Conservation (phyloP, 1,140 invertebrate species). For the Hirudo medicinalis region DNA sequence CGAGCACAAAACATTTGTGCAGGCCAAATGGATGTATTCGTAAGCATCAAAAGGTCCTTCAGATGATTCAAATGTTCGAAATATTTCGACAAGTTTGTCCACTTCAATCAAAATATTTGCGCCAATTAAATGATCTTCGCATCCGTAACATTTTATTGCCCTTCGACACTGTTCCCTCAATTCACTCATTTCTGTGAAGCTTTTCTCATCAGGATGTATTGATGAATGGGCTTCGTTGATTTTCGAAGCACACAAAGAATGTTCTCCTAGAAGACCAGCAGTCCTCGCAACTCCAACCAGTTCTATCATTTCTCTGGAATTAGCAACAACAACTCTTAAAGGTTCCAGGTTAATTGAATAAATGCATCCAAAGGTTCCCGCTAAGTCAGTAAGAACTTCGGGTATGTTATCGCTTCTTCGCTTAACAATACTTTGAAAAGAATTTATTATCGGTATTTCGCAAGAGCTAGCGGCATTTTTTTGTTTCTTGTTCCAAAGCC, state of each 20-base stretch:
- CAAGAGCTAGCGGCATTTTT: neutral
- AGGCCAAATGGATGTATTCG: neutral
- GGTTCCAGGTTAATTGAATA: neutral
- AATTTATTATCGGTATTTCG: neutral
- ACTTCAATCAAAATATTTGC: neutral
- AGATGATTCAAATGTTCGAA: neutral
- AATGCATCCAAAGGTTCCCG: neutral
- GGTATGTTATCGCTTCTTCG: conserved; percentile 1
- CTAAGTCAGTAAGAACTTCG: neutral
- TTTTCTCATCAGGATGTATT: neutral
- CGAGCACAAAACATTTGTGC: neutral
- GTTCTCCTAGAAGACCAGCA: neutral
- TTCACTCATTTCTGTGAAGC: neutral
- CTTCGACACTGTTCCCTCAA: neutral
- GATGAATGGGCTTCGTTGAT: neutral
- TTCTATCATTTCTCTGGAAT: neutral
- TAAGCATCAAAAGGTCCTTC: neutral
- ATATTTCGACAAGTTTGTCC: neutral
- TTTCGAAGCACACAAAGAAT: neutral
- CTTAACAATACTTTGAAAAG: conserved; percentile 1
- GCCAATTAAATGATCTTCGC: neutral
- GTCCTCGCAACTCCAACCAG: neutral
- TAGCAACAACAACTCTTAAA: neutral
- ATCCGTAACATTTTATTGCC: neutral
- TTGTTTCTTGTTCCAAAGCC: neutral